phyloP scores from a whole-genome alignment of 2,888 invertebrate genomes.

The Oscheius sp. region DNA sequence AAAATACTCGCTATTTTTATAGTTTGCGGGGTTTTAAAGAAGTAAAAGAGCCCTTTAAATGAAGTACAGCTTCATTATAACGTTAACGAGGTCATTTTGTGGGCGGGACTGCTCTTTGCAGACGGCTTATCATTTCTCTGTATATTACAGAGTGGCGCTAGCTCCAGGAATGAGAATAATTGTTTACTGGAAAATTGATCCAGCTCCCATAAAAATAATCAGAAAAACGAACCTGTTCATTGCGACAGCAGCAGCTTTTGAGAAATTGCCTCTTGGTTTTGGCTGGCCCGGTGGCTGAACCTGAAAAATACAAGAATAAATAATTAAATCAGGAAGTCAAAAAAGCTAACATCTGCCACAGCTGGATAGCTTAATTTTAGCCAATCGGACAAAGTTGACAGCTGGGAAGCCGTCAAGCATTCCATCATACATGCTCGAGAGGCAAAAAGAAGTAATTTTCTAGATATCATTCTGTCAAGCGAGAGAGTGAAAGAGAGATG shows the following conservation, averaged over 20 bases:
- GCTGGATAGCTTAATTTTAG: not conserved
- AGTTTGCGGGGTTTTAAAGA: no score
- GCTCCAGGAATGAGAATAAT: not conserved
- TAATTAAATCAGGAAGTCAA: not conserved
- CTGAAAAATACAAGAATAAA: constrained; percentile 3
- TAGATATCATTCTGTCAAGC: no score
- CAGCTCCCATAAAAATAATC: not conserved
- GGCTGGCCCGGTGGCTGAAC: constrained; percentile 13
- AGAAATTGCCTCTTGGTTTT: constrained; percentile 1
- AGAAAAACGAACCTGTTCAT: constrained; percentile 18
- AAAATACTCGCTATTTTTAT: no score
- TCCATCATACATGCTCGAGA: no score
- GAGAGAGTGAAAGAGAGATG: not conserved
- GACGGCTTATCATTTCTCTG: no score
- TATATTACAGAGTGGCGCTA: not conserved
- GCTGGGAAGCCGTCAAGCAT: not conserved
- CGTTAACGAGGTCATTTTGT: no score
- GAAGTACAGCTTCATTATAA: no score
- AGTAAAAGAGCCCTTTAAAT: no score
- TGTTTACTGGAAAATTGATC: not conserved
- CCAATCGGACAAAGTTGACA: not conserved
- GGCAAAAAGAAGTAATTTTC: no score
- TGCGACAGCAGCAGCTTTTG: constrained; percentile 8
- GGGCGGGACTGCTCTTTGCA: no score
- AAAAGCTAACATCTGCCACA: not conserved